Evolutionary conservation across 2,888 invertebrate genomes (phyloP).

Genomic region (Eurois occulta): DNA sequence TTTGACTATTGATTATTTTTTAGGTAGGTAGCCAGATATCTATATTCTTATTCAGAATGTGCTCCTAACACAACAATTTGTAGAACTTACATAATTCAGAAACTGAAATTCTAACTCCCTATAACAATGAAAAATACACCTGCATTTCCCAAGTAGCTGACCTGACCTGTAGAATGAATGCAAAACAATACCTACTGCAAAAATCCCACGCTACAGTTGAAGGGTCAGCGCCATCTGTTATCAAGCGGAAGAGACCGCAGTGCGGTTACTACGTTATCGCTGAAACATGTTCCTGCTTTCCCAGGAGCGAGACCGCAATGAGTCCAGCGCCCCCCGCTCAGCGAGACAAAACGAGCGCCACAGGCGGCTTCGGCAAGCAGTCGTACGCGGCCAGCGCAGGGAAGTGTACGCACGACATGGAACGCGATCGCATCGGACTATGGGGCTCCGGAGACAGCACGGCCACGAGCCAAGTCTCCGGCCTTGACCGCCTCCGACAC

Average conservation of each 20-base stretch:
- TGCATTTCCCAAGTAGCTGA: not conserved
- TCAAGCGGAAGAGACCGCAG: slow-evolving; percentile 78
- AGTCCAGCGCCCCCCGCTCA: slow-evolving; percentile 86
- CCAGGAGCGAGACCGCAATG: slow-evolving; percentile 89
- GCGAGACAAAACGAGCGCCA: slow-evolving; percentile 83
- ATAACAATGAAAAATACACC: not conserved
- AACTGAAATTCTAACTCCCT: not conserved
- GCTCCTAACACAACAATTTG: not conserved
- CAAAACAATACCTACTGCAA: slow-evolving; percentile 9
- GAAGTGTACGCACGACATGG: slow-evolving; percentile 85
- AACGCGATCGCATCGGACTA: slow-evolving; percentile 92
- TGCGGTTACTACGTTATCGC: slow-evolving; percentile 79
- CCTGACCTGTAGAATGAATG: not conserved
- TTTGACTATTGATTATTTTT: slow-evolving; percentile 34
- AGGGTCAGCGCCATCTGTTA: slow-evolving; percentile 85
- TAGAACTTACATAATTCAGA: not conserved
- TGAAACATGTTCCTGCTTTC: slow-evolving; percentile 88
- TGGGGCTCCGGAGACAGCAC: slow-evolving; percentile 91
- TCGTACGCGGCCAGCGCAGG: slow-evolving; percentile 76
- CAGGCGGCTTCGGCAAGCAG: slow-evolving; percentile 79
- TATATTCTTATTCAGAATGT: not conserved
- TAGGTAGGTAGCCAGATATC: not conserved
- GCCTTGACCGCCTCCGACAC: slow-evolving; percentile 92
- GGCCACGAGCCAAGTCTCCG: slow-evolving; percentile 90
- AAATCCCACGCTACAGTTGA: slow-evolving; percentile 67